These are phyloP conservation scores for Rotaria socialis DNA, from an alignment of 2,888 invertebrate genomes.

Conservation along the genomic window DNA sequence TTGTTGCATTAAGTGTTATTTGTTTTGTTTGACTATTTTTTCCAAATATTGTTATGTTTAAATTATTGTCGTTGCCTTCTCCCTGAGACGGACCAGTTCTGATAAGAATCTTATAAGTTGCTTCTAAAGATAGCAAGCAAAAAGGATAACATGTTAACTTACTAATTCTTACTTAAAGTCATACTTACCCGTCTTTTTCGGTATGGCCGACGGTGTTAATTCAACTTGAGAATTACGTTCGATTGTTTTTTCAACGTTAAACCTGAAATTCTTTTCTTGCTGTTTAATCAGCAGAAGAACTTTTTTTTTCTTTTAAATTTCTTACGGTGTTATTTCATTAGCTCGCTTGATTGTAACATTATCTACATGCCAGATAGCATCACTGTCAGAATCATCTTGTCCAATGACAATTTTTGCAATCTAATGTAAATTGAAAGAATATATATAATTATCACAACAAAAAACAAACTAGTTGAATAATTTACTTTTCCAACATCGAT, in stretches of 20 bases:
- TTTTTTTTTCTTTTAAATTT: too few species aligned
- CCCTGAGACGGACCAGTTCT: background rate
- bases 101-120: background rate
- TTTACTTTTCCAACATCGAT: constrained; percentile 3
- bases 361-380: background rate
- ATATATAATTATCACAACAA: too few species aligned
- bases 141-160: background rate
- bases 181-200: background rate
- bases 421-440: background rate
- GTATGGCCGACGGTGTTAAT: background rate
- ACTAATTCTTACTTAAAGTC: background rate
- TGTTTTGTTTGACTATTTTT: background rate
- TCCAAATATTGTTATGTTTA: background rate
- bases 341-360: background rate
- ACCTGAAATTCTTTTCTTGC: background rate
- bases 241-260: background rate
- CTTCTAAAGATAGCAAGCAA: background rate
- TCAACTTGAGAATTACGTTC: background rate
- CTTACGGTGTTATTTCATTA: background rate
- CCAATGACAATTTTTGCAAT: background rate
- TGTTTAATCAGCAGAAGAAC: too few species aligned
- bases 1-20: background rate
- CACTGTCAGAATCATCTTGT: background rate
- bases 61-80: background rate
- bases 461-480: background rate